Base-by-base conservation (phyloP, 2,888 invertebrate species). In the Drosophila melanosoma region DNA sequence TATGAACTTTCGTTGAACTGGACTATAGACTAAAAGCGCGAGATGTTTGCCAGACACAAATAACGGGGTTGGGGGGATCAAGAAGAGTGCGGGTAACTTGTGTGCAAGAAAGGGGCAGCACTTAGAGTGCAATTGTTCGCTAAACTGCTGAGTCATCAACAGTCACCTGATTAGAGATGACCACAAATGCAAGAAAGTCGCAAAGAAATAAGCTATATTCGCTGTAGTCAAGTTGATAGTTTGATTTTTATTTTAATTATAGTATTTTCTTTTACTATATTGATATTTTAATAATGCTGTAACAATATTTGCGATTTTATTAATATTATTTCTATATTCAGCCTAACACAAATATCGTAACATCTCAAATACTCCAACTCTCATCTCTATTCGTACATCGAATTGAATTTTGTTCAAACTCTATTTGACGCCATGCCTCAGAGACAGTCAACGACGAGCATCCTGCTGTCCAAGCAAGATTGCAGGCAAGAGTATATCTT, bases 131-230 rank as follows among this genome's bases (percentile, higher is more conserved):
- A 66, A 63, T 72, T 63, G 67, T 32, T 51, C 52, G 42, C 57
- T 35, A 15, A 64, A 61, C 4, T 45, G 77, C 73, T 72, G 73
- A 77, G 33, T 76, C 76, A 76, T 49, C 62, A 53, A 35, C 36
- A 60, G 32, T 68, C 76, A 76, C 73, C 76, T 77, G 76, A 76
- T 65, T 54, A 71, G 67, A 65, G 66, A 54, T 53, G 70, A 12
- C 26, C 20, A 26, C 1, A 49, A 17, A 23, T 26, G 4, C 17
- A 26, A 29, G 26, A 20, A 15, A 26, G 1, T 6, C 17, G 15
- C 2, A 15, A 45, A 8, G 23, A 3, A 45, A 11, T 49, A 1
- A n/a, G 29, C 3, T n/a, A 38, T 29, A n/a, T n/a, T 2, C n/a
- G 40, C 20, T 5, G 32, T 6, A 15, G 4, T 54, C 26, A 8